phyloP scores from a whole-genome alignment of 2,797 vertebrate species.

The Epinephelus malabaricus region DNA sequence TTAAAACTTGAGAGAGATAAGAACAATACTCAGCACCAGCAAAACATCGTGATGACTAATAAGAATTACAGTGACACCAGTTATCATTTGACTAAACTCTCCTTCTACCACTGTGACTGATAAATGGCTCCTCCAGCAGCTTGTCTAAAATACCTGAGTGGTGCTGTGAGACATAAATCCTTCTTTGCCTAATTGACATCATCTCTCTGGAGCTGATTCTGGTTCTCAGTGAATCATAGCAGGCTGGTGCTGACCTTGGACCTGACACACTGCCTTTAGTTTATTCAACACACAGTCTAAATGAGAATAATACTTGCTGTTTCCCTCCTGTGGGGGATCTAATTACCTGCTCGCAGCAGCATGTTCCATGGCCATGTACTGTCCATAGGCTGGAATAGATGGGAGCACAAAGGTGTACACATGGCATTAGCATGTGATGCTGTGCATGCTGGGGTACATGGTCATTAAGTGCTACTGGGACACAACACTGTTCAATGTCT shows the following conservation, averaged over 20 bases:
- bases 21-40: no score
- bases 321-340: not conserved
- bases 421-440: not conserved
- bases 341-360: slow-evolving; percentile 56
- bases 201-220: slow-evolving; percentile 7
- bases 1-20: not conserved
- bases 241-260: not conserved
- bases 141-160: not conserved
- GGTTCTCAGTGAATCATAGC: not conserved
- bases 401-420: not conserved
- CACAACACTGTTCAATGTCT: no score
- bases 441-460: not conserved
- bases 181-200: slow-evolving; percentile 23
- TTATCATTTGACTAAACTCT: not conserved
- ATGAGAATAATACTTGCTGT: not conserved
- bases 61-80: not conserved
- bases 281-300: slow-evolving; percentile 8
- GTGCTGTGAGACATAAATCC: slow-evolving; percentile 4
- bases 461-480: not conserved
- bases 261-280: slow-evolving; percentile 8
- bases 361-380: slow-evolving; percentile 17
- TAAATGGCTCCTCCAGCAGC: not conserved
- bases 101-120: not conserved
- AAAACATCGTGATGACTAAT: not conserved
- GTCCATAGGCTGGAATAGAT: not conserved